phyloP scores from a whole-genome alignment of 2,888 invertebrate genomes.

The Drosophila meridiana region DNA sequence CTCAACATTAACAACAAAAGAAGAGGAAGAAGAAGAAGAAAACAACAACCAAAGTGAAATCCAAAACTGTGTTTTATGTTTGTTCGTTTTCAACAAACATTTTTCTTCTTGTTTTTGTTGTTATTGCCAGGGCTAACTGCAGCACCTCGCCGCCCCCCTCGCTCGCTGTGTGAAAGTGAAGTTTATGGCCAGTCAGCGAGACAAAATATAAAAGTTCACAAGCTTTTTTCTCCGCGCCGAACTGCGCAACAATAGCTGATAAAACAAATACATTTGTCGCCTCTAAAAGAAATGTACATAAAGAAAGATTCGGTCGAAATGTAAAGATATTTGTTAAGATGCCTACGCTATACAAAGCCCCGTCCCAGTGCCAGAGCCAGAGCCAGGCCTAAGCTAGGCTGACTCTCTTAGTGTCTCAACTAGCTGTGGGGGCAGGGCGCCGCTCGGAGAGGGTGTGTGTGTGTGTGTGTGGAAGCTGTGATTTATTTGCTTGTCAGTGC shows the following conservation, averaged over 20 bases:
- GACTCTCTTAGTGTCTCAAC: slow-evolving; percentile 23
- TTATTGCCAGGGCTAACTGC: slow-evolving; percentile 7
- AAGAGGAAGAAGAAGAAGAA: too few species aligned
- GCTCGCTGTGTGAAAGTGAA: slow-evolving; percentile 71
- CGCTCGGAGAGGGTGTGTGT: neutral
- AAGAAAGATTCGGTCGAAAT: slow-evolving; percentile 67
- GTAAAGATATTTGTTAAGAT: slow-evolving; percentile 69
- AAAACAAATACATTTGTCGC: slow-evolving; percentile 79
- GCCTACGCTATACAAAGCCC: slow-evolving; percentile 67
- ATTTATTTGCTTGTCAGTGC: slow-evolving; percentile 79
- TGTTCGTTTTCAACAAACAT: slow-evolving; percentile 78
- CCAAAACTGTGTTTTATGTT: slow-evolving; percentile 69
- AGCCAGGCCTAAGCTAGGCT: neutral
- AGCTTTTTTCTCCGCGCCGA: slow-evolving; percentile 53
- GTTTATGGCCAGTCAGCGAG: slow-evolving; percentile 55
- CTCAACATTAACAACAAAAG: slow-evolving; percentile 26
- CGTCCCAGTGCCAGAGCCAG: neutral
- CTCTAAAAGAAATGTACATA: slow-evolving; percentile 66
- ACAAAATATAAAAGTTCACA: slow-evolving; percentile 53
- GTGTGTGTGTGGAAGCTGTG: slow-evolving; percentile 52
- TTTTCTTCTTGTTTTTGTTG: slow-evolving; percentile 57
- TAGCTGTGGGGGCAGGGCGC: slow-evolving; percentile 3
- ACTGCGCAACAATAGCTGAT: slow-evolving; percentile 72
- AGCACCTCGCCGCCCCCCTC: neutral
- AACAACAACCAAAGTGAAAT: slow-evolving; percentile 53